Evolutionary conservation across 2,113 vertebrate genomes (phyloP).

Genomic region (Cyprinus carpio): DNA sequence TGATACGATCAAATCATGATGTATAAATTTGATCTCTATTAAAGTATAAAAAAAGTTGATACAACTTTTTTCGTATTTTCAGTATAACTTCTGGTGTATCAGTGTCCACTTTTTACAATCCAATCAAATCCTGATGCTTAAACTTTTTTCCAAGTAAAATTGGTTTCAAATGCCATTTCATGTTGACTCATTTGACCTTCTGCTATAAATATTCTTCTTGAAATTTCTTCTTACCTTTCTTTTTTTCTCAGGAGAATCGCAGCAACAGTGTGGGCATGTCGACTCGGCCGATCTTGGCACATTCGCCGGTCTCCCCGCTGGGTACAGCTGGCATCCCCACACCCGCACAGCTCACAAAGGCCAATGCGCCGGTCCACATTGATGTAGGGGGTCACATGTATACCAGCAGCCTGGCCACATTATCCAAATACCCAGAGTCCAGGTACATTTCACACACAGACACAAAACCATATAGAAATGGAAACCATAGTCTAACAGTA

Average conservation of each 20-base stretch:
- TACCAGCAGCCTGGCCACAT: conserved; percentile 89
- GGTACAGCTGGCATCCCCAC: conserved; percentile 90
- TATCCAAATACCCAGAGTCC: conserved; percentile 89
- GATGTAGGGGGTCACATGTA: conserved; percentile 93
- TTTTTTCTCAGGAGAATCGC: conserved; percentile 79
- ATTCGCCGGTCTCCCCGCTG: conserved; percentile 88
- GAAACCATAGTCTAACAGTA: not conserved
- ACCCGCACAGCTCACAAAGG: conserved; percentile 88
- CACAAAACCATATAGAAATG: not conserved
- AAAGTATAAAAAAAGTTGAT: not conserved
- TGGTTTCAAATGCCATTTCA: not conserved
- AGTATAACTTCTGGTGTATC: not conserved
- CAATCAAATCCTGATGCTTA: not conserved
- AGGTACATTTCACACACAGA: conserved; percentile 73
- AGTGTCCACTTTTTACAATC: not conserved
- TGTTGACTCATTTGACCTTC: not conserved
- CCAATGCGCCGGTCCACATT: conserved; percentile 89
- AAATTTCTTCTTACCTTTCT: conserved; percentile 47
- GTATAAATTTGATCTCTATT: not conserved
- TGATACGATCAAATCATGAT: not conserved
- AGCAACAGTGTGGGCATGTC: conserved; percentile 82
- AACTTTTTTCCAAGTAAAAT: not conserved
- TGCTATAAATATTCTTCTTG: not conserved
- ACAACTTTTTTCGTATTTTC: not conserved
- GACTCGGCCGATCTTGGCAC: conserved; percentile 84